phyloP scores from a whole-genome alignment of 2,113 vertebrate species.

The Tragelaphus imberbis region DNA sequence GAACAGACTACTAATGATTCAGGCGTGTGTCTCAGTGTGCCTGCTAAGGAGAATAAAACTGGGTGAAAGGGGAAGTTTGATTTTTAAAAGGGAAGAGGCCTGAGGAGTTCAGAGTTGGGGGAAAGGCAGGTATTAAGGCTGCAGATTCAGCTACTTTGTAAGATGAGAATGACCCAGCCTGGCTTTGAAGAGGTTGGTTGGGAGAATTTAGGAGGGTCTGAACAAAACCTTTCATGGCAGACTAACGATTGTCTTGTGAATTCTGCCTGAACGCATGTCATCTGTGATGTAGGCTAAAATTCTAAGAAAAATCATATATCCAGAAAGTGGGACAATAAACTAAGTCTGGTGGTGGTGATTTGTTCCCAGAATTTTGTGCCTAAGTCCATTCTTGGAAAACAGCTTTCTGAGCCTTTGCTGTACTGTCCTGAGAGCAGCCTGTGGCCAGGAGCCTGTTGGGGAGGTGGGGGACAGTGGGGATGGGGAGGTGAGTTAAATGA shows the following conservation, averaged over 20 bases:
- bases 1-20: rapidly evolving
- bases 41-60: not conserved
- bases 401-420: not conserved
- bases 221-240: not conserved
- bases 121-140: not conserved
- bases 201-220: not conserved
- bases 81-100: not conserved
- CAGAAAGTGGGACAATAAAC: not conserved
- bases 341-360: not conserved
- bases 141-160: not conserved
- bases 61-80: not conserved
- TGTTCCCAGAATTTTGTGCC: not conserved
- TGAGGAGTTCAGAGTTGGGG: not conserved
- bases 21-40: not conserved
- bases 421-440: too few species aligned
- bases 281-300: not conserved
- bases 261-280: not conserved
- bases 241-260: not conserved
- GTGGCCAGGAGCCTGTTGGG: not conserved
- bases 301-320: not conserved
- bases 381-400: not conserved
- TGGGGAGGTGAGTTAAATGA: not conserved
- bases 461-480: rapidly evolving
- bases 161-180: too few species aligned
- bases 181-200: not conserved